Percentiles rank a stretch among this genome's conserved stretches.
Conservation (phyloP, 2,113 vertebrate genomes). For the Chlorodrepanis virens region DNA sequence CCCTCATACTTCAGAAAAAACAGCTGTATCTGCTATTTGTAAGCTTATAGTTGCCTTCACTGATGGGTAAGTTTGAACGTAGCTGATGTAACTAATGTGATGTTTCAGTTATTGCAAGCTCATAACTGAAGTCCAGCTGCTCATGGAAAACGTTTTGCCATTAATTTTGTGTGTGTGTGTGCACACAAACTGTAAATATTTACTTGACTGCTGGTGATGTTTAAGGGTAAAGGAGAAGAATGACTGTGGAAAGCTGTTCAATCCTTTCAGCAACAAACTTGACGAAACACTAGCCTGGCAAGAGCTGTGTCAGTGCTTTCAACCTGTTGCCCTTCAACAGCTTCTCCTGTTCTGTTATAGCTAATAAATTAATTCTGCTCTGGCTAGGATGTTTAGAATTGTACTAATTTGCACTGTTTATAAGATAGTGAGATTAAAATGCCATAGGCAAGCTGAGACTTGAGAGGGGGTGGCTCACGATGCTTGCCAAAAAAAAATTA, state of each 20-base stretch:
- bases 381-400: constrained; percentile 48
- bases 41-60: constrained; percentile 8
- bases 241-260: background rate
- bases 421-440: constrained; percentile 56
- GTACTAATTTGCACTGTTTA: constrained; percentile 62
- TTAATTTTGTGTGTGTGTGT: constrained; percentile 22
- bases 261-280: background rate
- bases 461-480: background rate
- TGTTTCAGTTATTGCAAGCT: constrained; percentile 40
- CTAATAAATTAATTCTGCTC: constrained; percentile 26
- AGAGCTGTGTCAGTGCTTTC: background rate
- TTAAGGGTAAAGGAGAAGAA: background rate
- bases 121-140: constrained; percentile 45
- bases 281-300: constrained; percentile 7
- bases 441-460: constrained; percentile 56
- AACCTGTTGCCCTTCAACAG: background rate
- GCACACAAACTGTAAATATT: constrained; percentile 51
- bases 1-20: background rate
- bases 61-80: background rate
- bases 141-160: constrained; percentile 32
- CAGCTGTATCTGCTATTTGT: constrained; percentile 42
- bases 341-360: constrained; percentile 35
- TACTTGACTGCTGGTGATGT: constrained; percentile 42
- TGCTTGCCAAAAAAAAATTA: constrained; percentile 6
- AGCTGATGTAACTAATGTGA: background rate